These are phyloP conservation scores for Malthinus seriepunctatus DNA, from an alignment of 2,888 invertebrate species.

Conservation along the genomic window DNA sequence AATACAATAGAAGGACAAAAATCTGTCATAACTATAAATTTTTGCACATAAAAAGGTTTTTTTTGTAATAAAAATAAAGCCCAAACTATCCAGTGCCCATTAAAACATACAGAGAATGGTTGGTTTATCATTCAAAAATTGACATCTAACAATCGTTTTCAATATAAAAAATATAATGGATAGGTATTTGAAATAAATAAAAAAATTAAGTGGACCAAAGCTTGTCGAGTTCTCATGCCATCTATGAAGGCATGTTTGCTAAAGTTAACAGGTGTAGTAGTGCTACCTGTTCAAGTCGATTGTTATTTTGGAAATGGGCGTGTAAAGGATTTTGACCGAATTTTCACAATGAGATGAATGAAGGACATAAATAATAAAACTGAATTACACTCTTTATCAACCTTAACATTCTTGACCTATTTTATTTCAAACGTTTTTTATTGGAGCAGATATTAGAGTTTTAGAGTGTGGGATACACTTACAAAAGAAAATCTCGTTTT, in stretches of 20 bases:
- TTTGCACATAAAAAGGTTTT: background rate
- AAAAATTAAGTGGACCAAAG: constrained; percentile 14
- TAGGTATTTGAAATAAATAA: constrained; percentile 9
- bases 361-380: background rate
- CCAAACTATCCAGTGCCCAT: constrained; percentile 8
- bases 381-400: background rate
- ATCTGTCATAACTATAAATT: background rate
- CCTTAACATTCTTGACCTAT: background rate
- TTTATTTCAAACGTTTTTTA: too few relatives aligned
- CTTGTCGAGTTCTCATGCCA: constrained; percentile 22
- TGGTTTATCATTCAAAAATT: constrained; percentile 12
- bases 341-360: background rate
- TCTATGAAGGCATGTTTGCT: constrained; percentile 17
- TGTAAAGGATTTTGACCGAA: constrained; percentile 8
- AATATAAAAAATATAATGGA: constrained; percentile 22
- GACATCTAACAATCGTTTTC: constrained; percentile 15
- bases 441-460: too few relatives aligned
- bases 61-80: constrained; percentile 11
- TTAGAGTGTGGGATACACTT: too few relatives aligned
- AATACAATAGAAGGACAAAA: background rate
- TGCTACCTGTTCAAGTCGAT: constrained; percentile 21
- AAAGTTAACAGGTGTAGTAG: constrained; percentile 15
- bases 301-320: constrained; percentile 12
- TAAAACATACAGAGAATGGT: background rate
- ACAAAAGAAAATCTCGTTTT: too few relatives aligned